Evolutionary conservation across 2,113 vertebrate species (phyloP), one percentile per base, ranked within the genome.

Genomic region (Colius striatus): DNA sequence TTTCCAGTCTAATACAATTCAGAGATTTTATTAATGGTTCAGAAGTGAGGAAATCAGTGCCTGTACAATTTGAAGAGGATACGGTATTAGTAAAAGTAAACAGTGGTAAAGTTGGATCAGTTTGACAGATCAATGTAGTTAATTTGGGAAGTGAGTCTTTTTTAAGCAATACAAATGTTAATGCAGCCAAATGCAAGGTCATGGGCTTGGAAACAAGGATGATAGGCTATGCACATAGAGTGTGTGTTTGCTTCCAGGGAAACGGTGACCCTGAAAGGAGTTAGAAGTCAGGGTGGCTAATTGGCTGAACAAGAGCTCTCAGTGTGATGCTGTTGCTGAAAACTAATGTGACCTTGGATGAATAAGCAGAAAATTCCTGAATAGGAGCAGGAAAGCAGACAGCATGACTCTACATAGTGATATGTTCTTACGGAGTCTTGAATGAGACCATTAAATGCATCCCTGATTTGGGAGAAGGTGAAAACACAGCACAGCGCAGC

Each of bases 121-220:
- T 95, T 80, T 80, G 79, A 77, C 43, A 57, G 60, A 88, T 54
- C 72, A 91, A 16, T 82, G n/a, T 70, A 43, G 36, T 73, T 83
- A 25, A 71, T 62, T 90, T 90, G 87, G 32, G 61, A 94, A 63
- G 34, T 21, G 16, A 26, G 26, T 81, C 41, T 80, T 92, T 17
- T 91, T 94, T 87, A 84, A 90, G 34, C n/a, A 87, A 47, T 25
- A 76, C 19, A 75, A 57, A 95, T 79, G 25, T 47, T 92, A 79
- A 90, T 72, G 50, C 41, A 86, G 62, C 30, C 47, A 89, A 91
- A 62, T 70, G 20, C 67, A 85, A 95, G 38, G 51, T 63, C 8
- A 1, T 62, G 21, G 47, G 20, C 79, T 79, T 89, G 51, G 67
- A 51, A 91, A n/a, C 16, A 76, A 85, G 57, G 67, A 71, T 2